phyloP scores from a whole-genome alignment of 2,113 vertebrate genomes.

The Megaleporinus macrocephalus region DNA sequence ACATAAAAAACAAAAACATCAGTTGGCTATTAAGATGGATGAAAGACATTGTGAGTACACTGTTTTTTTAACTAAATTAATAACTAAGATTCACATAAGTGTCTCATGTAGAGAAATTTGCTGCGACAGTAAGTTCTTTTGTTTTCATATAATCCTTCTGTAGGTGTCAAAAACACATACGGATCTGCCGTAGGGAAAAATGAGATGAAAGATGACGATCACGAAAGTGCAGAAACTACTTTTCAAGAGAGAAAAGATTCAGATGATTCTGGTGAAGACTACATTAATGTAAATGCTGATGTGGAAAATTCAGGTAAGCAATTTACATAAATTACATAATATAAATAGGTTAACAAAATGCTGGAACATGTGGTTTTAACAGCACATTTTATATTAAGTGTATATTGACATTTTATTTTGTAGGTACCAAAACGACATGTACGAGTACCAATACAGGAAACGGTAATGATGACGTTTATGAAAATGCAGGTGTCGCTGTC shows the following conservation, averaged over 20 bases:
- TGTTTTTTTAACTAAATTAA: too few species aligned
- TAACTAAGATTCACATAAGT: too few species aligned
- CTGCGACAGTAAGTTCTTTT: too few species aligned
- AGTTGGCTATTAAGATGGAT: background rate
- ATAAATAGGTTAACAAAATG: too few species aligned
- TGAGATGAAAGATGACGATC: conserved; percentile 3
- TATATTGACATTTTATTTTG: background rate
- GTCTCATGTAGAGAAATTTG: too few species aligned
- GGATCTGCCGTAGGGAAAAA: background rate
- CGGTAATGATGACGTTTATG: background rate
- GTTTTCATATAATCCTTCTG: background rate
- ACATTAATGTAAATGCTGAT: too few species aligned
- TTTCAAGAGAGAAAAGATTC: too few species aligned
- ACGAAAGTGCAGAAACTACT: background rate
- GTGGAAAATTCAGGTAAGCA: too few species aligned
- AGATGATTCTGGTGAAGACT: too few species aligned
- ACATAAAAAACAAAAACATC: background rate
- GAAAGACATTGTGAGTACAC: conserved; percentile 1
- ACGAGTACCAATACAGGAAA: background rate
- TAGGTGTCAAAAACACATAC: conserved; percentile 5
- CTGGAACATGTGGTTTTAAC: too few species aligned
- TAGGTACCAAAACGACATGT: background rate
- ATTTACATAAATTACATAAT: too few species aligned
- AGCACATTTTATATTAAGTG: background rate
- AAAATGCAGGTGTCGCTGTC: background rate